These are phyloP conservation scores for Sebastes itinus DNA, from an alignment of 2,797 vertebrate species.

Conservation along the genomic window DNA sequence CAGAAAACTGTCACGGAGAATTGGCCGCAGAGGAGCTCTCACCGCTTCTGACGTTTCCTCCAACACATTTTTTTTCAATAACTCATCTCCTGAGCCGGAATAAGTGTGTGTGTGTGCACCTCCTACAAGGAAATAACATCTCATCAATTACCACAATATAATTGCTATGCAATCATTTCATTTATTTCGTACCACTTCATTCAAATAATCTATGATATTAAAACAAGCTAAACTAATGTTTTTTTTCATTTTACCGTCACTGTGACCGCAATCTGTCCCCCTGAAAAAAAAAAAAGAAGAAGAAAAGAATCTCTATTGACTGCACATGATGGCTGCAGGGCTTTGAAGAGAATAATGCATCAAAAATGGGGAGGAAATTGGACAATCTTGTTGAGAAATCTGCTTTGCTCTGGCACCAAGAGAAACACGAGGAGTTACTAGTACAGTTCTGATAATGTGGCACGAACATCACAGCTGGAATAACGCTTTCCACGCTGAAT, in stretches of 20 bases:
- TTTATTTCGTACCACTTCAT: neutral
- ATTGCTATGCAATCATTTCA: neutral
- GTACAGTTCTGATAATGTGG: neutral
- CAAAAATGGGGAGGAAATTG: conserved; percentile 53
- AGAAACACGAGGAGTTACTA: neutral
- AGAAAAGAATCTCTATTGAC: conserved; percentile 15
- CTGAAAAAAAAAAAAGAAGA: neutral
- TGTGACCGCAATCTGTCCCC: neutral
- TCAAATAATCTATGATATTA: neutral
- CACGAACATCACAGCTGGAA: neutral
- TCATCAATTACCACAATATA: neutral
- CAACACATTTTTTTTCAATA: neutral
- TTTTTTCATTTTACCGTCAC: conserved; percentile 5
- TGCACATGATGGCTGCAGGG: conserved; percentile 26
- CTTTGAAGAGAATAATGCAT: conserved; percentile 25
- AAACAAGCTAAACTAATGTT: neutral
- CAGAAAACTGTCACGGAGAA: conserved; percentile 32
- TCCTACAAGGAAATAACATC: neutral
- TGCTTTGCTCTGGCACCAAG: conserved; percentile 20
- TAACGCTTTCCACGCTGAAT: neutral
- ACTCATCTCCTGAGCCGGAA: conserved; percentile 7
- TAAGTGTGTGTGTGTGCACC: neutral
- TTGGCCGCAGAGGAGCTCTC: conserved; percentile 10
- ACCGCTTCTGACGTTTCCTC: neutral
- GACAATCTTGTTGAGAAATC: conserved; percentile 45